Percentiles rank a stretch among this genome's conserved stretches.
phyloP scores from a whole-genome alignment of 2,113 vertebrate species.

The Pelecanoides urinatrix region DNA sequence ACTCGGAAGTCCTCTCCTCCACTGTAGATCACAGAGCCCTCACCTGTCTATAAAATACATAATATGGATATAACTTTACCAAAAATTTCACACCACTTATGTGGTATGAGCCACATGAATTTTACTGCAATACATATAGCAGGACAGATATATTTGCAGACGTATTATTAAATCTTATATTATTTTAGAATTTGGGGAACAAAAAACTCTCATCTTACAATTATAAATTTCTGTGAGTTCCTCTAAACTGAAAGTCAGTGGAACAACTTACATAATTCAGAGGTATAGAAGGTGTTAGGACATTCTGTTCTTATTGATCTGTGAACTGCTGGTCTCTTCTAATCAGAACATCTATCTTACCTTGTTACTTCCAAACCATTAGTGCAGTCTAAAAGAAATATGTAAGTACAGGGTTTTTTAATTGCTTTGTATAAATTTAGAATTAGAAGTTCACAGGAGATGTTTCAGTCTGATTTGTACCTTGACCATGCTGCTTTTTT shows the following conservation, averaged over 20 bases:
- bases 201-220: neutral
- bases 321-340: conserved; percentile 13
- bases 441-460: conserved; percentile 36
- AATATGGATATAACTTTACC: neutral
- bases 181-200: conserved; percentile 17
- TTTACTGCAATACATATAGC: neutral
- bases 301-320: conserved; percentile 35
- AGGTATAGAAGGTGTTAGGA: neutral
- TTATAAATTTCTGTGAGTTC: conserved; percentile 8
- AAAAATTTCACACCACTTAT: neutral
- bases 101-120: conserved; percentile 9
- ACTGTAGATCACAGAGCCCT: neutral
- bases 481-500: conserved; percentile 7
- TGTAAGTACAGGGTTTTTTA: neutral
- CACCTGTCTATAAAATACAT: neutral
- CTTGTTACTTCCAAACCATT: conserved; percentile 30
- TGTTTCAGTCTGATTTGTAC: conserved; percentile 27
- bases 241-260: conserved; percentile 43
- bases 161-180: neutral
- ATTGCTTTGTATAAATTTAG: conserved; percentile 38
- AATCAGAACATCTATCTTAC: neutral
- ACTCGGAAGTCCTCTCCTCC: neutral
- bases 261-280: conserved; percentile 48
- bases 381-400: conserved; percentile 33
- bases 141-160: neutral